These are phyloP conservation scores for Anguilla anguilla DNA, from an alignment of 2,797 vertebrate genomes.

Conservation along the genomic window DNA sequence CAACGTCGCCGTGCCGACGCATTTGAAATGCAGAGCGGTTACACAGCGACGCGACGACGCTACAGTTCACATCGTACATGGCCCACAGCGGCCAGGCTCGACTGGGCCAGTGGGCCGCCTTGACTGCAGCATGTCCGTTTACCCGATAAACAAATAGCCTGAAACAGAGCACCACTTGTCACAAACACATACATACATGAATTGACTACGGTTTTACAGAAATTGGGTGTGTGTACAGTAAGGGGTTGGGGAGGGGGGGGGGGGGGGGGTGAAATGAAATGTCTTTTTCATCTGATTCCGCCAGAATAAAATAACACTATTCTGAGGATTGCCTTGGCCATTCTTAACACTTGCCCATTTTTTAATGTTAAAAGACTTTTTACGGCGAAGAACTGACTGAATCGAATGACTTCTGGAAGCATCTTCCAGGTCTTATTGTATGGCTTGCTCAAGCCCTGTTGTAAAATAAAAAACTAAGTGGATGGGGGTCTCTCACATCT, in stretches of 20 bases:
- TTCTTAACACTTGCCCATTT: conserved; percentile 69
- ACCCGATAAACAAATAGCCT: no score
- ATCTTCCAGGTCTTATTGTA: conserved; percentile 93
- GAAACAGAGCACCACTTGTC: no score
- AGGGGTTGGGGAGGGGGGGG: neutral
- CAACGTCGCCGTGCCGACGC: neutral
- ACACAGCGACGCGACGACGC: no score
- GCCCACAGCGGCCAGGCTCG: no score
- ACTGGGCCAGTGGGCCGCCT: no score
- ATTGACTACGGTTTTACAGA: neutral
- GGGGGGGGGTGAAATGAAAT: no score
- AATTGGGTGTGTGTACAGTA: neutral
- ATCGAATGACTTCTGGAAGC: conserved; percentile 70
- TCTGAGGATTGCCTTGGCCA: conserved; percentile 59
- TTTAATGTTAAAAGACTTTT: conserved; percentile 63
- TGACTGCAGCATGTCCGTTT: no score
- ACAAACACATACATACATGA: no score
- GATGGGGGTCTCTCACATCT: conserved; percentile 95
- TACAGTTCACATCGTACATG: no score
- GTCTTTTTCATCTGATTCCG: no score
- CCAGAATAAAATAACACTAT: conserved; percentile 26
- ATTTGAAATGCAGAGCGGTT: no score
- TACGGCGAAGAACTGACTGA: conserved; percentile 61
- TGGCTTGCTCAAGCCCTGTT: conserved; percentile 91
- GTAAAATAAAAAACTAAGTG: conserved; percentile 87